These are phyloP conservation scores for Neoaliturus tenellus DNA, from an alignment of 2,888 invertebrate genomes.

Conservation along the genomic window DNA sequence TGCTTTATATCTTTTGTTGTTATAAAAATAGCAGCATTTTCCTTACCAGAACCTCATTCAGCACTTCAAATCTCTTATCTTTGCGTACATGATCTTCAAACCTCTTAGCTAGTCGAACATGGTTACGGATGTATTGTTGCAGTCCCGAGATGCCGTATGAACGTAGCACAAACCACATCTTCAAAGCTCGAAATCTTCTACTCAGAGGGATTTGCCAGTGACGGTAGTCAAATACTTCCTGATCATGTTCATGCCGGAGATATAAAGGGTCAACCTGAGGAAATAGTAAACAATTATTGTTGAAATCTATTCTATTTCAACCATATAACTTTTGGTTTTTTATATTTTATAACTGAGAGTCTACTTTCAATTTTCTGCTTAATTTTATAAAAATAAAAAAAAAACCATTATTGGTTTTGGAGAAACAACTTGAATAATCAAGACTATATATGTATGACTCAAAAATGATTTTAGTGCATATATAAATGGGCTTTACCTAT, in stretches of 20 bases:
- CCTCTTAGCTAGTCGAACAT: conserved; percentile 84
- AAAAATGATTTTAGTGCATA: too few relatives aligned
- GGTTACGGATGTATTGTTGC: conserved; percentile 89
- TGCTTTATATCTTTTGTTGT: too few relatives aligned
- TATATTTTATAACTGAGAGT: too few relatives aligned
- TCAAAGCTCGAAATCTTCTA: conserved; percentile 88
- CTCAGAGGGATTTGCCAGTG: conserved; percentile 94
- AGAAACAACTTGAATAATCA: too few relatives aligned
- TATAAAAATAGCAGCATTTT: not conserved
- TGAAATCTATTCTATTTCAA: too few relatives aligned
- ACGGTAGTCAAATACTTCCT: conserved; percentile 82
- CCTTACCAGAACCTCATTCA: conserved; percentile 80
- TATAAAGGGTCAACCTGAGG: conserved; percentile 86
- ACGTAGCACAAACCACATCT: conserved; percentile 91
- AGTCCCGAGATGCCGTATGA: conserved; percentile 88
- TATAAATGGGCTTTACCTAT: too few relatives aligned
- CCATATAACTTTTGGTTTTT: too few relatives aligned
- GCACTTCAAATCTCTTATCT: conserved; percentile 85
- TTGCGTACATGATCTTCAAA: conserved; percentile 82
- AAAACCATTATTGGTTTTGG: too few relatives aligned
- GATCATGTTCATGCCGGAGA: conserved; percentile 85
- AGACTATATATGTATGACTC: too few relatives aligned
- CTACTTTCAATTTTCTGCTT: too few relatives aligned
- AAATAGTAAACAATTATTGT: too few relatives aligned
- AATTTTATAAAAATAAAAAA: too few relatives aligned